These are phyloP conservation scores for Petrophora chlorosata DNA, from an alignment of 2,888 invertebrate genomes.

Conservation along the genomic window DNA sequence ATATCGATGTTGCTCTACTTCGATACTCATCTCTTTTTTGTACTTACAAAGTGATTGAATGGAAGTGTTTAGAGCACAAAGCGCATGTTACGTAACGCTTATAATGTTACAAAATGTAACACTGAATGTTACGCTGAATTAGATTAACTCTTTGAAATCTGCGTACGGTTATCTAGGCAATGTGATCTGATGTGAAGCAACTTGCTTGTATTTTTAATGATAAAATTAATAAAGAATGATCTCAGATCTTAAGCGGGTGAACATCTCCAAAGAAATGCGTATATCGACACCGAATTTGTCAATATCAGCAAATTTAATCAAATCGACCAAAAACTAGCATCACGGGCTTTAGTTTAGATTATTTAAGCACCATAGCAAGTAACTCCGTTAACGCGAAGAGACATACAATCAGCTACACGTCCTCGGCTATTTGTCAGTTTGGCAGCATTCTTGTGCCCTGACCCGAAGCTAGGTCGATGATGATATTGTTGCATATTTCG, in stretches of 20 bases:
- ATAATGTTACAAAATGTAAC: constrained; percentile 65
- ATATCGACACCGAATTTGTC: no score
- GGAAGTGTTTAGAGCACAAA: constrained; percentile 65
- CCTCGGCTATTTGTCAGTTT: constrained; percentile 75
- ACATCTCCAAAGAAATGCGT: no score
- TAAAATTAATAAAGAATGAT: no score
- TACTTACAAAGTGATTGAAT: constrained; percentile 53
- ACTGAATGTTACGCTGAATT: constrained; percentile 55
- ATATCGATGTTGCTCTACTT: constrained; percentile 32
- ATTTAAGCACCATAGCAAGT: constrained; percentile 15
- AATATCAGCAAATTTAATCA: no score
- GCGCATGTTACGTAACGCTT: constrained; percentile 68
- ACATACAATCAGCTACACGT: constrained; percentile 52
- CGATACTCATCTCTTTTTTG: constrained; percentile 48
- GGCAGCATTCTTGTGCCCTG: constrained; percentile 73
- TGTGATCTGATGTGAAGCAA: neutral
- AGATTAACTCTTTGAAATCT: constrained; percentile 38
- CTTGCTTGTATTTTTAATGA: no score
- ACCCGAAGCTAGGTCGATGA: no score
- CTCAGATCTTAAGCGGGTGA: no score
- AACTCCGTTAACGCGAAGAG: constrained; percentile 22
- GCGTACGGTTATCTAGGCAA: constrained; percentile 9
- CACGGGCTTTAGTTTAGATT: no score
- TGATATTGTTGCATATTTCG: no score
- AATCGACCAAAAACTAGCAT: no score